phyloP scores from a whole-genome alignment of 2,113 vertebrate genomes.

The Geothlypis trichas region DNA sequence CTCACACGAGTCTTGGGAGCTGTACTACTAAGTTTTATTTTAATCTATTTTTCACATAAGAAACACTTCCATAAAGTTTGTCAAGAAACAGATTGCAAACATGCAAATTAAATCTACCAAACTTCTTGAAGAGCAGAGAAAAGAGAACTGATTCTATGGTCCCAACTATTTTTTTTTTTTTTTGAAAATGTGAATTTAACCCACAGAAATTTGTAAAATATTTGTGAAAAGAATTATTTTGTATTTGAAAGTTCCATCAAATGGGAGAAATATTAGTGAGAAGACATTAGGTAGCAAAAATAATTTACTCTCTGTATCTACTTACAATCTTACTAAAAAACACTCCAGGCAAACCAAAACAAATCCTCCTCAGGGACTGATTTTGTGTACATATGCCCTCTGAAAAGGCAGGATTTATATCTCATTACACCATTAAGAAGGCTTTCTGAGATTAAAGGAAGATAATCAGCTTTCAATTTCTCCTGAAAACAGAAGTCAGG shows the following conservation, averaged over 20 bases:
- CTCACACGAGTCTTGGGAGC: neutral
- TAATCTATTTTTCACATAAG: neutral
- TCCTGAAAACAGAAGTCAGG: neutral
- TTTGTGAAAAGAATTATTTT: neutral
- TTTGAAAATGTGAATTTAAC: neutral
- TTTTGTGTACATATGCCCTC: neutral
- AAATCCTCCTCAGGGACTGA: neutral
- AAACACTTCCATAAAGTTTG: neutral
- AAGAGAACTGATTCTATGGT: neutral
- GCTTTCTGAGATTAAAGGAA: neutral
- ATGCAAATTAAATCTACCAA: neutral
- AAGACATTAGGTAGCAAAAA: neutral
- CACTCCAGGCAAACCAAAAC: neutral
- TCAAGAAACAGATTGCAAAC: constrained; percentile 3
- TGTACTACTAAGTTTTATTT: neutral
- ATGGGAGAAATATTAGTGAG: neutral
- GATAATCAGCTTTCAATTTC: neutral
- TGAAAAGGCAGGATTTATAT: neutral
- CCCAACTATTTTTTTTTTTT: neutral
- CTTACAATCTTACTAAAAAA: neutral
- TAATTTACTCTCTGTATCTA: neutral
- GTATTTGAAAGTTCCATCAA: neutral
- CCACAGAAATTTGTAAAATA: neutral
- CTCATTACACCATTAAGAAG: neutral
- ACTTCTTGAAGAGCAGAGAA: neutral